Evolutionary conservation across 2,797 vertebrate genomes (phyloP).

Genomic region (Oceanodroma leucorhoa): DNA sequence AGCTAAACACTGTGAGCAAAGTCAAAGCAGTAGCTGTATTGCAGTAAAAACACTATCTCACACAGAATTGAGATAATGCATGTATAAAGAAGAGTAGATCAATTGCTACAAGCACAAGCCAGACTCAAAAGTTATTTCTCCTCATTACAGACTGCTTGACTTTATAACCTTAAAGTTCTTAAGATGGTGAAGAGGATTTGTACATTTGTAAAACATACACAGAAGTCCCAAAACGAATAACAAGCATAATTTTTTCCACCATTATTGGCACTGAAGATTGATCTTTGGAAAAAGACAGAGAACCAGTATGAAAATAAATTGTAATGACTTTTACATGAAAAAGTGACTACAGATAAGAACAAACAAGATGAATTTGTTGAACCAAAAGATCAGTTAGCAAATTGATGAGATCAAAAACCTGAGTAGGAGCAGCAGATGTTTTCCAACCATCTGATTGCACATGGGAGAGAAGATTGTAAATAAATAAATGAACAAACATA

Average conservation of each 20-base stretch:
- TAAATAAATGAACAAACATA: neutral
- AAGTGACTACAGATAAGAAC: neutral
- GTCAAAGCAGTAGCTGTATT: neutral
- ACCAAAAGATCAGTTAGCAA: neutral
- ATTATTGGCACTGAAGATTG: neutral
- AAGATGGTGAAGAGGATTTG: neutral
- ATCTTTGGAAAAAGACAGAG: conserved; percentile 6
- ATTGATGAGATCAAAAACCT: conserved; percentile 38
- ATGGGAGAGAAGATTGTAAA: conserved; percentile 15
- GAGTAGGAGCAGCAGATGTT: conserved; percentile 35
- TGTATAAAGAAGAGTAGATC: neutral
- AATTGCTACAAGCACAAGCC: neutral
- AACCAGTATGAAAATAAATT: neutral
- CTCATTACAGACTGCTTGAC: neutral
- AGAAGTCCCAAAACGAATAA: neutral
- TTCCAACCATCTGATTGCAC: conserved; percentile 41
- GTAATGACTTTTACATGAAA: neutral
- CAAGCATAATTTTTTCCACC: neutral
- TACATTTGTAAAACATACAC: neutral
- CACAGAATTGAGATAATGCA: neutral
- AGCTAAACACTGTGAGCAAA: neutral
- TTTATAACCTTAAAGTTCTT: neutral
- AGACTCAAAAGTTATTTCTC: neutral
- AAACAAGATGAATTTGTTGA: conserved; percentile 10
- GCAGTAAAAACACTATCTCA: neutral